Evolutionary conservation across 1,140 invertebrate genomes (phyloP), one percentile per base, ranked within the genome.

Genomic region (Papilio dardanus): DNA sequence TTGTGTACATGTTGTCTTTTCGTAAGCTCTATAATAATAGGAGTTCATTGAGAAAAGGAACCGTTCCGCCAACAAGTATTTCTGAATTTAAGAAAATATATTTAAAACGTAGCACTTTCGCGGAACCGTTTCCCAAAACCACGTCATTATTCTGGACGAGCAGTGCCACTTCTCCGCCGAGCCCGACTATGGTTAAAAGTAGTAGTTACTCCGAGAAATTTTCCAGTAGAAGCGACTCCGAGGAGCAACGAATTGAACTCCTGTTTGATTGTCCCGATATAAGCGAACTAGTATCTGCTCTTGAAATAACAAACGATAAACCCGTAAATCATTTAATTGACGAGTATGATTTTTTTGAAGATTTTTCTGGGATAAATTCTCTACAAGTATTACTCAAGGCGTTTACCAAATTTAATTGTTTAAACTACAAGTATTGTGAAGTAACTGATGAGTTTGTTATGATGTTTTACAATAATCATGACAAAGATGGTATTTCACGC

Each of bases 371-470:
- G 33, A 75, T 71, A 40, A 77, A 79, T 35, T 85, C 88, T 14
- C 84, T 88, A 77, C 87, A 89, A 82, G 71, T 87, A 42, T 58
- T 91, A 75, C 69, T 87, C 75, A 84, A 93, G 74, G 83, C 88
- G 37, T 88, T 92, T 88, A 79, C 92, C 86, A 81, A 89, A 85
- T 91, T 91, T 86, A 85, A 90, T 82, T 89, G 90, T 82, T 78
- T 90, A 80, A 82, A 92, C 85, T 88, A 94, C 80, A 87, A 88
- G 76, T 92, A 91, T 82, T 92, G 90, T 80, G 84, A 91, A 81
- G 86, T 93, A n/a, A 92, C 90, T 8, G 88, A 93, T 79, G 81
- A 79, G 74, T 84, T 90, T 46, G 77, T 90, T 74, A 77, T 91
- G 42, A 89, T 91, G 88, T 93, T 93, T 81, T 92, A 82, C 77